These are phyloP conservation scores for Drosophila subsilvestris DNA, from an alignment of 2,888 invertebrate genomes.

Conservation along the genomic window DNA sequence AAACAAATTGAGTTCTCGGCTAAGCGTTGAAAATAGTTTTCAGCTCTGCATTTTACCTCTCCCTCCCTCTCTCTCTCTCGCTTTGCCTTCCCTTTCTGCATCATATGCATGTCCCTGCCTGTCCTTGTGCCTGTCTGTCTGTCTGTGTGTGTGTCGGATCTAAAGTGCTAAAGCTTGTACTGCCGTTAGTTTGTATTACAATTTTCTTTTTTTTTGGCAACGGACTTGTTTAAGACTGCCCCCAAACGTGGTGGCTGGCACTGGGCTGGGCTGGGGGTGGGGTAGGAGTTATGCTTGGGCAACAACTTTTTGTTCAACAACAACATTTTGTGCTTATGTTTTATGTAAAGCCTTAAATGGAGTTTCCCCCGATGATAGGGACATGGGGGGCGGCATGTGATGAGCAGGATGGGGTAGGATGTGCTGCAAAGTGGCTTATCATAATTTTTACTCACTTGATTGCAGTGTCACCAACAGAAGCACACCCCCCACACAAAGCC, in stretches of 20 bases:
- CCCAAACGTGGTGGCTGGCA: background rate
- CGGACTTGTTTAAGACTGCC: constrained; percentile 24
- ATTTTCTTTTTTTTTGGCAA: constrained; percentile 35
- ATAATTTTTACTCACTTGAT: constrained; percentile 18
- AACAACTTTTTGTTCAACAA: background rate
- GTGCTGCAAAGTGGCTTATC: constrained; percentile 33
- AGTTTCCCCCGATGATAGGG: constrained; percentile 11
- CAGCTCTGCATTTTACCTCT: constrained; percentile 13
- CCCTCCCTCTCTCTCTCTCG: background rate
- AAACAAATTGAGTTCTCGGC: constrained; percentile 51
- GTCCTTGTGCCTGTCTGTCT: background rate
- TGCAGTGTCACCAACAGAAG: background rate
- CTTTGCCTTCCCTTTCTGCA: background rate
- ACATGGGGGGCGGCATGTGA: too few species aligned
- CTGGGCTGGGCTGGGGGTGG: background rate
- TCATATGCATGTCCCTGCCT: background rate
- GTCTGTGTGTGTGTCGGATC: constrained; percentile 11
- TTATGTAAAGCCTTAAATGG: constrained; percentile 46
- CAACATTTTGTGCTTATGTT: constrained; percentile 44
- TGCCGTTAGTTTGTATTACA: constrained; percentile 51
- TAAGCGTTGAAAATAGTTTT: constrained; percentile 52
- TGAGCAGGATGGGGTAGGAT: background rate
- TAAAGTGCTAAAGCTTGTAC: constrained; percentile 51
- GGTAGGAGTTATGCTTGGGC: background rate
- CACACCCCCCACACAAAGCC: too few species aligned